phyloP scores from a whole-genome alignment of 2,113 vertebrate species.

The Phalacrocorax carbo region DNA sequence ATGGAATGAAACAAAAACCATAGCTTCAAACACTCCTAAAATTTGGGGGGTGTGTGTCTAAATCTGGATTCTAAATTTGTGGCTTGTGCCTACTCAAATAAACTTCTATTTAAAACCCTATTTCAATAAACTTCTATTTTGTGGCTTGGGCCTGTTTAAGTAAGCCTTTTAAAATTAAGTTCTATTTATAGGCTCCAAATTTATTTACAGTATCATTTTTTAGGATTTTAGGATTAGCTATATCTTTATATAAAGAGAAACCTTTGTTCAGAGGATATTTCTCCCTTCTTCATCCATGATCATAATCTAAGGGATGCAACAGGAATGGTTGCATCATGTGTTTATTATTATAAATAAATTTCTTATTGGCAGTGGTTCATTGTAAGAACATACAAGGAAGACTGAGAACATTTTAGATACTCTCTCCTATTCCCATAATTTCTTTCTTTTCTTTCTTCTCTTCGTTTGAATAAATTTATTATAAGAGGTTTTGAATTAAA shows the following conservation, averaged over 20 bases:
- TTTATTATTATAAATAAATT: slow-evolving; percentile 48
- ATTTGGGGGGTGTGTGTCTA: slow-evolving; percentile 28
- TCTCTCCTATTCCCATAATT: neutral
- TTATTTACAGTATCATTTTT: slow-evolving; percentile 53
- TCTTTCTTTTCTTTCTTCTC: neutral
- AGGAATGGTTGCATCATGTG: neutral
- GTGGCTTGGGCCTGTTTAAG: slow-evolving; percentile 52
- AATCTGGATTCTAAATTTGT: slow-evolving; percentile 40
- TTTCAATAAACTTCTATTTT: slow-evolving; percentile 57
- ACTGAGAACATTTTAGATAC: neutral
- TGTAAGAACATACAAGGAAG: neutral
- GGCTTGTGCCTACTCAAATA: slow-evolving; percentile 46
- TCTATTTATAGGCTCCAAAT: slow-evolving; percentile 57
- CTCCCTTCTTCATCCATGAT: slow-evolving; percentile 10
- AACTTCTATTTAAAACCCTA: slow-evolving; percentile 50
- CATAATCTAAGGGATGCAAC: slow-evolving; percentile 10
- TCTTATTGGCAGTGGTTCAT: neutral
- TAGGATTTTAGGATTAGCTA: slow-evolving; percentile 24
- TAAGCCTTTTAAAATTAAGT: slow-evolving; percentile 54
- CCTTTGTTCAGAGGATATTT: slow-evolving; percentile 1
- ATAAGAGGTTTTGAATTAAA: neutral
- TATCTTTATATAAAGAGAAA: slow-evolving; percentile 31
- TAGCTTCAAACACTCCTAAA: slow-evolving; percentile 7
- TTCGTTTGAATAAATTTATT: neutral
- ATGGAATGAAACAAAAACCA: slow-evolving; percentile 36